phyloP scores from a whole-genome alignment of 1,140 invertebrate species.

The Drusus annulatus region DNA sequence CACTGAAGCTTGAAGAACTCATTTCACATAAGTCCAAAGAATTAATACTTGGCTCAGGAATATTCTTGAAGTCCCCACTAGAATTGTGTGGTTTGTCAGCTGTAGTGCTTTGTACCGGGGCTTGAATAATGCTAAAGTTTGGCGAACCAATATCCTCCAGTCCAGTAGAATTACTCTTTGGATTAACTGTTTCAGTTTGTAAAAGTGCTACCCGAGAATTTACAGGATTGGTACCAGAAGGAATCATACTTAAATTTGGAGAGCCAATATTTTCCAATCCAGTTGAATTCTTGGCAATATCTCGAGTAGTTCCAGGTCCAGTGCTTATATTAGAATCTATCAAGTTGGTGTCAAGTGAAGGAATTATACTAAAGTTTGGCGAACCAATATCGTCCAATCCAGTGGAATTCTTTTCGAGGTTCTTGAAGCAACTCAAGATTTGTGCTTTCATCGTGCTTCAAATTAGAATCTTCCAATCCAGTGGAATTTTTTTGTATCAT shows the following conservation, averaged over 20 bases:
- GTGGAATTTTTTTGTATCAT: background rate
- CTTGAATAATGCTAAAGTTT: constrained; percentile 1
- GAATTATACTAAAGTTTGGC: constrained; percentile 27
- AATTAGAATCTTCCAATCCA: background rate
- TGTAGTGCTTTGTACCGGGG: background rate
- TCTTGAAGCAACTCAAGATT: background rate
- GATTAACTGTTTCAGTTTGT: background rate
- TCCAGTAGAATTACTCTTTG: constrained; percentile 16
- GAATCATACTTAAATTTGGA: constrained; percentile 10
- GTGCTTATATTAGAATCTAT: background rate
- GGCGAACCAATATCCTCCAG: background rate
- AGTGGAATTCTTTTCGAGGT: constrained; percentile 15
- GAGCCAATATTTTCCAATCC: constrained; percentile 12
- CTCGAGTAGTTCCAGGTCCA: background rate
- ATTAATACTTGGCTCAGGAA: background rate
- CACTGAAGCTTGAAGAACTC: constrained; percentile 5
- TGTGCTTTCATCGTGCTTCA: background rate
- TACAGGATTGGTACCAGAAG: background rate
- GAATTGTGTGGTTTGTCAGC: background rate
- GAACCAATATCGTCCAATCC: constrained; percentile 6
- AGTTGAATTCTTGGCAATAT: background rate
- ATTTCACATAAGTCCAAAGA: background rate
- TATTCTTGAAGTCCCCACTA: background rate
- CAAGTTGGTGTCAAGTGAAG: background rate
- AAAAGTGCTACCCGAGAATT: background rate